Evolutionary conservation across 2,888 invertebrate genomes (phyloP).

Genomic region (Cantharis rufa): DNA sequence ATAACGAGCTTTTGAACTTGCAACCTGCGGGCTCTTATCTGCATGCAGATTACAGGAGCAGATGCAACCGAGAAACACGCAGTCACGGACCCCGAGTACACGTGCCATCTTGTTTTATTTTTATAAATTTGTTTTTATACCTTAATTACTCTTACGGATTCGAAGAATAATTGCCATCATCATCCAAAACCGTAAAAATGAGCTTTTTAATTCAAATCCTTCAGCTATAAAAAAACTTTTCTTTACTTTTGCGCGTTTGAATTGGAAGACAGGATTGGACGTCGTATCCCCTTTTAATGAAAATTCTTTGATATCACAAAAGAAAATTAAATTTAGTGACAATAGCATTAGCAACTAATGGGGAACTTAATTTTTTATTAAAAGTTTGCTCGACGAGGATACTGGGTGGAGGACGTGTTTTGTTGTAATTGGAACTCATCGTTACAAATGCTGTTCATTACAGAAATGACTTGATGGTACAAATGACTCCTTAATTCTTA

Average conservation of each 20-base stretch:
- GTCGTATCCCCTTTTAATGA: neutral
- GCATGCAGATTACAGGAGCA: conserved; percentile 30
- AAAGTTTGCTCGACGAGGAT: neutral
- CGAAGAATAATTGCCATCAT: neutral
- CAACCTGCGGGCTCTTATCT: conserved; percentile 24
- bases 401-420: neutral
- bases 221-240: neutral
- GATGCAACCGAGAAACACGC: conserved; percentile 22
- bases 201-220: neutral
- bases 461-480: neutral
- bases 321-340: neutral
- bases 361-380: no score
- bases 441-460: neutral
- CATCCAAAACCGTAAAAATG: neutral
- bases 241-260: no score
- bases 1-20: conserved; percentile 21
- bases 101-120: conserved; percentile 6
- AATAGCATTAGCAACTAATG: neutral
- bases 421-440: neutral
- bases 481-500: neutral
- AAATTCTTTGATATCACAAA: neutral
- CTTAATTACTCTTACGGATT: neutral
- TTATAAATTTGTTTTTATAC: neutral
- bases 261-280: neutral
- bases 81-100: conserved; percentile 16